Evolutionary conservation across 2,888 invertebrate species (phyloP), one percentile per base, ranked within the genome.

Genomic region (Aporophyla lueneburgensis): DNA sequence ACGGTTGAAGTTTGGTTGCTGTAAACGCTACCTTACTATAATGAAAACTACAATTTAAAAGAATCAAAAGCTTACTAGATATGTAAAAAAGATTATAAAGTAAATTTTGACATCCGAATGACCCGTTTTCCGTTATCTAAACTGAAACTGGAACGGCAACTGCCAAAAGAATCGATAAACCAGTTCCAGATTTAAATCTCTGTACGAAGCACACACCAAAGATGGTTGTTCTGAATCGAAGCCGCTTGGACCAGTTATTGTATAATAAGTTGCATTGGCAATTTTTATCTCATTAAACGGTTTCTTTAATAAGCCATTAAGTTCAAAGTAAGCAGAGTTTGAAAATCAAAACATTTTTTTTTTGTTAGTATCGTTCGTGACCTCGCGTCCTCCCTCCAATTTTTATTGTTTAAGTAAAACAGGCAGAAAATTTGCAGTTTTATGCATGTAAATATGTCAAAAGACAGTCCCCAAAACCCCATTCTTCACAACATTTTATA

Each of bases 201-300:
- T 33, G 6, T 63, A 76, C n/a, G 19, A 14, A 10, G 7, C 16
- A 63, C 40, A 24, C 43, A 24, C 49, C 49, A 74, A 74, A 68
- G 58, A 68, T 53, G 51, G 66, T 21, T n/a, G 72, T 62, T 51
- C 21, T 21, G 33, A 56, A 40, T 80, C 46, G 27, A 59, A 49
- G 53, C 9, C n/a, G 27, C 40, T 9, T 21, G 58, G 16, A 49
- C 78, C 19, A 62, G 78, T 74, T 54, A 70, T 83, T 82, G 73
- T 78, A 62, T 81, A 82, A 78, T 51, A 51, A 24, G 49, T 66
- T 62, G 54, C 5, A 21, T 12, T 56, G 54, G 56, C 14, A 51
- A 76, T 46, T 40, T 51, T 56, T 21, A 71, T 70, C 46, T 56
- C 27, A 3, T 27, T 53, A n/a, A 66, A 21, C 3, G 33, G 43